phyloP scores from a whole-genome alignment of 1,140 invertebrate species.

The Ericerus pela region DNA sequence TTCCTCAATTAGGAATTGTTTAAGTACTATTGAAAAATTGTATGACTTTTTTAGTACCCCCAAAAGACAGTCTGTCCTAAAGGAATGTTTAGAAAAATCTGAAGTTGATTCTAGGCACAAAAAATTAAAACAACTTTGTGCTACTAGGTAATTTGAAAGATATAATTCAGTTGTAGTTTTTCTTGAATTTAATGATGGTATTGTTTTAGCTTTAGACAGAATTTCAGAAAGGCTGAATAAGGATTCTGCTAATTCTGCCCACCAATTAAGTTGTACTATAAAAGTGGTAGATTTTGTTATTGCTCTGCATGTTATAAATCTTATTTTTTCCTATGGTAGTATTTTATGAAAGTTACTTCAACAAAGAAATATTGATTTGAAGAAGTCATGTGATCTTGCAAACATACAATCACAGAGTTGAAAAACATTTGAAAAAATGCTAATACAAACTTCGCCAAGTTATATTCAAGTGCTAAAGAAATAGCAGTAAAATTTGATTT shows the following conservation, averaged over 20 bases:
- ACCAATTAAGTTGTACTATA: too few species aligned
- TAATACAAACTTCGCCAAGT: too few species aligned
- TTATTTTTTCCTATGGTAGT: too few species aligned
- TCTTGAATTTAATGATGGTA: not conserved
- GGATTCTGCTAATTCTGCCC: slow-evolving; percentile 1
- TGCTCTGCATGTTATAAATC: too few species aligned
- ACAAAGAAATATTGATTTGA: too few species aligned
- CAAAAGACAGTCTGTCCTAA: slow-evolving; percentile 11
- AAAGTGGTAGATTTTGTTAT: too few species aligned
- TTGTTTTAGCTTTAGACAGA: slow-evolving; percentile 7
- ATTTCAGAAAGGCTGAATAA: slow-evolving; percentile 7
- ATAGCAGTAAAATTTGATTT: too few species aligned
- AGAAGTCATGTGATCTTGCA: too few species aligned
- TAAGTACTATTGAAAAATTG: slow-evolving; percentile 9
- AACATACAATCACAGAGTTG: too few species aligned
- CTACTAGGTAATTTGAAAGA: slow-evolving; percentile 15
- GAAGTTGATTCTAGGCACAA: slow-evolving; percentile 2
- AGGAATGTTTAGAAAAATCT: not conserved
- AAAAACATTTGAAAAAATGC: too few species aligned
- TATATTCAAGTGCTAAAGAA: too few species aligned
- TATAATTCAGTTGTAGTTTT: slow-evolving; percentile 14
- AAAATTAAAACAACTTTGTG: slow-evolving; percentile 8
- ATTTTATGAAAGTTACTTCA: too few species aligned
- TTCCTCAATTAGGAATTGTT: slow-evolving; percentile 14
- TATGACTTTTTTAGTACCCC: slow-evolving; percentile 6